Percentiles rank a stretch among this genome's conserved stretches.
phyloP scores from a whole-genome alignment of 1,140 invertebrate genomes.

The Potamilus streckersoni region DNA sequence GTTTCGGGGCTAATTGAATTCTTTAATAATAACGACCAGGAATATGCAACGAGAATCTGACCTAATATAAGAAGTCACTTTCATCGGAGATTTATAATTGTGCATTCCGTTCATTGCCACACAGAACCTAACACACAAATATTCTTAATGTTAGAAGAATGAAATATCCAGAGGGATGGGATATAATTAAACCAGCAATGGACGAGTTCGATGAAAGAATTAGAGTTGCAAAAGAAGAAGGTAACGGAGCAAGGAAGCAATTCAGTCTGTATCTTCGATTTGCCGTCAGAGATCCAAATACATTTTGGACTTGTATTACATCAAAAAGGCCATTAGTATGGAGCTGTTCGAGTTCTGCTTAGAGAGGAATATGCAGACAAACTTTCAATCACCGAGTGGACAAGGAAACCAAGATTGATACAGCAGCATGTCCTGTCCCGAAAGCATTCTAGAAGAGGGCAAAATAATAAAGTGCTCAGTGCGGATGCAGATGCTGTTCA shows the following conservation, averaged over 20 bases:
- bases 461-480: constrained; percentile 97
- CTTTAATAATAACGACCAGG: no score
- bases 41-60: no score
- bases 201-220: constrained; percentile 99
- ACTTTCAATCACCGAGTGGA: constrained; percentile 99
- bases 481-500: constrained; percentile 96
- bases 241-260: constrained; percentile 97
- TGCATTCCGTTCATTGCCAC: no score
- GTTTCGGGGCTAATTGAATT: no score
- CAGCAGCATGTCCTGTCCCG: constrained; percentile 97
- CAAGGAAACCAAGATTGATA: constrained; percentile 98
- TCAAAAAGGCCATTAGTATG: constrained; percentile 95
- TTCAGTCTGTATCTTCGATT: constrained; percentile 99
- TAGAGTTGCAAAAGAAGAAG: constrained; percentile 98
- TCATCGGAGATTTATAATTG: no score
- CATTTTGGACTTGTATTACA: constrained; percentile 96
- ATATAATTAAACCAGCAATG: constrained; percentile 97
- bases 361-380: constrained; percentile 97
- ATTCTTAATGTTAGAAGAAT: no score
- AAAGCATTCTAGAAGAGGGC: constrained; percentile 98
- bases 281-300: constrained; percentile 98
- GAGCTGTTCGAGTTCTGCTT: constrained; percentile 98
- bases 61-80: no score
- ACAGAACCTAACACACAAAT: no score
- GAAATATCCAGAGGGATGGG: constrained; percentile 81